Evolutionary conservation across 2,113 vertebrate genomes (phyloP).

Genomic region (Chauna torquata): DNA sequence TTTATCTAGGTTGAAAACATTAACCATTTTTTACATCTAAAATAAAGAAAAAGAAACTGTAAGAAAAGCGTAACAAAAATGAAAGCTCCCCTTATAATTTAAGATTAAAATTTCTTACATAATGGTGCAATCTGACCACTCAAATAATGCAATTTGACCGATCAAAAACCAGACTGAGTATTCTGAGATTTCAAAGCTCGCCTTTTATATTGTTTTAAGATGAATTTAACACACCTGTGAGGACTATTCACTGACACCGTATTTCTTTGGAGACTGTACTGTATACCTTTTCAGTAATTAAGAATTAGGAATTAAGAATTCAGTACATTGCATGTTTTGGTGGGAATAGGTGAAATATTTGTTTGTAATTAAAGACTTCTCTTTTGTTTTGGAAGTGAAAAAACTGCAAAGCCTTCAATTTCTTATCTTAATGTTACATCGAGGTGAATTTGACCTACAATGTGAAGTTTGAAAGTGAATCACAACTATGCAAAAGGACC

Average conservation of each 20-base stretch:
- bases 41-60: background rate
- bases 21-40: background rate
- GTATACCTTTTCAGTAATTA: background rate
- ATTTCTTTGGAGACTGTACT: background rate
- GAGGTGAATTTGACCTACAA: background rate
- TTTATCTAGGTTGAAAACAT: slow-evolving; percentile 1
- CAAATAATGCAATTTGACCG: background rate
- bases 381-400: background rate
- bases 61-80: background rate
- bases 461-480: background rate
- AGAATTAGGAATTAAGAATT: background rate
- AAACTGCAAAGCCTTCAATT: background rate
- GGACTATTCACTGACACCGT: background rate
- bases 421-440: background rate
- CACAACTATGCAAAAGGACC: background rate
- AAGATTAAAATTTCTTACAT: background rate
- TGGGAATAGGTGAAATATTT: background rate
- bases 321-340: background rate
- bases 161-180: background rate
- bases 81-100: background rate
- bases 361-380: background rate
- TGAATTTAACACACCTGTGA: background rate
- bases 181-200: background rate
- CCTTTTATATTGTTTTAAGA: background rate
- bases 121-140: background rate